Conservation (phyloP, 2,888 invertebrate species). For the Holacanthella duospinosa region DNA sequence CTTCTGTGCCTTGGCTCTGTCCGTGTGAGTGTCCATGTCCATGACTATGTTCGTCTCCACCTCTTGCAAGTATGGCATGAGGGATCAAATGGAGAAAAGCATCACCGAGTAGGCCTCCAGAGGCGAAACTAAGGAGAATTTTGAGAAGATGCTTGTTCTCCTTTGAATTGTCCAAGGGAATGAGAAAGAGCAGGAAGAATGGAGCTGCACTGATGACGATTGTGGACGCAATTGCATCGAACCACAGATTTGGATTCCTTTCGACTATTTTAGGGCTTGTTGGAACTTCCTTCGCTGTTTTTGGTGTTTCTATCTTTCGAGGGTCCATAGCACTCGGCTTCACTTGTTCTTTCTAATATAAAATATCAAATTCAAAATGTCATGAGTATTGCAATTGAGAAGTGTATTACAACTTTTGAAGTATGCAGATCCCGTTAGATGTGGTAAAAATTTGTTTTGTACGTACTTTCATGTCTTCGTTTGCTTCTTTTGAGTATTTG, state of each 20-base stretch:
- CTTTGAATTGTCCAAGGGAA: conserved; percentile 77
- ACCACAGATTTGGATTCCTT: conserved; percentile 50
- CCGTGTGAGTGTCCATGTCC: conserved; percentile 45
- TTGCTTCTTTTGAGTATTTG: conserved; percentile 71
- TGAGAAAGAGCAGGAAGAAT: conserved; percentile 80
- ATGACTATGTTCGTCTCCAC: conserved; percentile 17
- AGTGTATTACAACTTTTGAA: too few species aligned
- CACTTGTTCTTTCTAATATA: conserved; percentile 8
- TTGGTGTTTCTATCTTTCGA: background rate
- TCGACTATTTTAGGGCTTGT: background rate
- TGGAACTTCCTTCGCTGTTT: background rate
- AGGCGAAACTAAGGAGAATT: conserved; percentile 82
- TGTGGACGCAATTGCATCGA: conserved; percentile 79
- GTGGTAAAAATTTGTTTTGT: too few species aligned
- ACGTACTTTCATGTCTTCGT: conserved; percentile 38
- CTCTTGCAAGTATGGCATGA: conserved; percentile 63
- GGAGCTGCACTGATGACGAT: conserved; percentile 89
- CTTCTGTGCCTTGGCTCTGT: conserved; percentile 46
- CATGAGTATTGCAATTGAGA: too few species aligned
- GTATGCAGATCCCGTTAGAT: too few species aligned
- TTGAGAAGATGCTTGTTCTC: conserved; percentile 79
- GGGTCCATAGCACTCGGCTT: conserved; percentile 8
- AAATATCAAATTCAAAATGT: conserved; percentile 2
- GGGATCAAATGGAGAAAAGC: conserved; percentile 98
- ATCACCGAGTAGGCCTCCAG: conserved; percentile 91